Evolutionary conservation across 2,113 vertebrate genomes (phyloP), one percentile per base, ranked within the genome.

Genomic region (Lampris incognitus): DNA sequence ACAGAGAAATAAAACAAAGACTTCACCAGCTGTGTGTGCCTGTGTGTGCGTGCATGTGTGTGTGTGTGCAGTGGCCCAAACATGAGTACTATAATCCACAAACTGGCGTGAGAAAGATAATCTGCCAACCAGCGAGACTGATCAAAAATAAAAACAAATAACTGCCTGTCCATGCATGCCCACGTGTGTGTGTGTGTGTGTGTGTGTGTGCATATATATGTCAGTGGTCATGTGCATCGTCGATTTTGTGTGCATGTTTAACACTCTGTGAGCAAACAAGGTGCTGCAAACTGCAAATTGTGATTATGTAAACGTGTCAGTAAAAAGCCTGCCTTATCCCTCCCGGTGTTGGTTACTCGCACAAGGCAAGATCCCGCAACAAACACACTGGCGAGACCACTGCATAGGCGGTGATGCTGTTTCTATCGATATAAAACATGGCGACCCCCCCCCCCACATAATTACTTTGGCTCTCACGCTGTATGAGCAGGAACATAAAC

Each of bases 1-100:
- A 69, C 69, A 85, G 54, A 83, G 72, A 55, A 64, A 73, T 42
- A 58, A 50, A 80, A 69, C 51, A 75, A 51, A 59, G 73, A 57
- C n/a, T 7, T 8, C 39, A 59, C 58, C 72, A 76, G 58, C 58
- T 72, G 56, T 57, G 48, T 36, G 46, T 61, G 52, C 60, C 8
- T 71, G 58, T 66, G 2, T 58, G 36, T 59, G 52, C 46, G 10
- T 55, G 10, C 59, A 13, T 13, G 3, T 24, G 11, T 50, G 51
- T 60, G 46, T 66, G 41, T 74, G 59, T 37, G 46, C 42, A 39
- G 59, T 61, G 59, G 51, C 9, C 51, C 9, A 3, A 10, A 52
- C 59, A 39, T 38, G 63, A 61, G 40, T 66, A 46, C 55, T 65
- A 85, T 60, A 59, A 65, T n/a, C 70, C 51, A 58, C 50, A 55